Evolutionary conservation across 2,113 vertebrate species (phyloP).

Genomic region (Oryzias woworae): DNA sequence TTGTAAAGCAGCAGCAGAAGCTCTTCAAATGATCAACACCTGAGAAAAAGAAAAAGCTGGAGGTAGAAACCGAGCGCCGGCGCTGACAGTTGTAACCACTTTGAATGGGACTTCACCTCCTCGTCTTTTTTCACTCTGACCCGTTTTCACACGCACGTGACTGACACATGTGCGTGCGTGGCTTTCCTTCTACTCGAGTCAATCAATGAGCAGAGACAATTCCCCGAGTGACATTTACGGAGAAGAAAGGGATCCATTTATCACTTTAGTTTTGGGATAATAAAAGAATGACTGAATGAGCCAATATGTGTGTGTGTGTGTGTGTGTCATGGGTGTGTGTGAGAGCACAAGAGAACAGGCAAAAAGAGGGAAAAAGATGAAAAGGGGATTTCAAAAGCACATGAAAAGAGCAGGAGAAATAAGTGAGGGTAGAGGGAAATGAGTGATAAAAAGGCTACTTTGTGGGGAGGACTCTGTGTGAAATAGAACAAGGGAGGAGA

Average conservation of each 20-base stretch:
- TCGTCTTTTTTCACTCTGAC: slow-evolving; percentile 5
- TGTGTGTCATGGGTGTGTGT: slow-evolving; percentile 26
- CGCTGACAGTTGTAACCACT: slow-evolving; percentile 39
- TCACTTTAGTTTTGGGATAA: slow-evolving; percentile 76
- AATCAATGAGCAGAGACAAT: slow-evolving; percentile 74
- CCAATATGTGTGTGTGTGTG: slow-evolving; percentile 34
- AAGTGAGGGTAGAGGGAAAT: slow-evolving; percentile 73
- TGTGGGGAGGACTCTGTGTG: slow-evolving; percentile 66
- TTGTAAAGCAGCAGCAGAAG: slow-evolving; percentile 39
- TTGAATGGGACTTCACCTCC: slow-evolving; percentile 47
- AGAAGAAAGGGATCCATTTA: slow-evolving; percentile 76
- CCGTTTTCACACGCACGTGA: slow-evolving; percentile 23
- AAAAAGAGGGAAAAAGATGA: slow-evolving; percentile 64
- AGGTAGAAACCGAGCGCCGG: slow-evolving; percentile 46
- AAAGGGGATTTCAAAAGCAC: slow-evolving; percentile 75
- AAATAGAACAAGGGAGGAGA: slow-evolving; percentile 70
- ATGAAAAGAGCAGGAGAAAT: slow-evolving; percentile 76
- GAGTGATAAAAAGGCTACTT: slow-evolving; percentile 76
- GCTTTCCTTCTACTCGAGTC: slow-evolving; percentile 66
- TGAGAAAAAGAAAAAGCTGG: slow-evolving; percentile 20
- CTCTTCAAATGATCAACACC: slow-evolving; percentile 52
- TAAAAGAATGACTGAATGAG: slow-evolving; percentile 75
- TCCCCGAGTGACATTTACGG: slow-evolving; percentile 73
- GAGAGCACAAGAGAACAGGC: slow-evolving; percentile 13
- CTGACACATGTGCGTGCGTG: slow-evolving; percentile 59